Evolutionary conservation across 2,888 invertebrate genomes (phyloP).

Genomic region (Heteromurus nitidus): DNA sequence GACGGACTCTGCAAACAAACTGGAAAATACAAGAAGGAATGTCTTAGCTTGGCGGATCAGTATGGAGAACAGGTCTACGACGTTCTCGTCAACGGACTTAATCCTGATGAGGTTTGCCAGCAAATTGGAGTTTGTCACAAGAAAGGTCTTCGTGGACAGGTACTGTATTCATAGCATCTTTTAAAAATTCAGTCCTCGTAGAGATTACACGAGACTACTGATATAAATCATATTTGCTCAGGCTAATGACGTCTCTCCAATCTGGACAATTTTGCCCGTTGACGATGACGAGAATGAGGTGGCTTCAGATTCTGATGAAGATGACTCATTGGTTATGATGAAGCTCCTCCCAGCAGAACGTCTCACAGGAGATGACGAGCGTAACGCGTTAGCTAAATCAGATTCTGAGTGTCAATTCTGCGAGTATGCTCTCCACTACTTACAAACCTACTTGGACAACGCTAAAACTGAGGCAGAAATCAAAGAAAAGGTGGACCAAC

Average conservation of each 20-base stretch:
- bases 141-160: constrained; percentile 51
- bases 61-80: constrained; percentile 86
- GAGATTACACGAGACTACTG: not conserved
- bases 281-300: not conserved
- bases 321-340: constrained; percentile 43
- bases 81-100: constrained; percentile 82
- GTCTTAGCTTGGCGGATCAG: constrained; percentile 84
- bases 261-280: constrained; percentile 69
- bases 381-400: constrained; percentile 39
- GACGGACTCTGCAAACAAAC: constrained; percentile 88
- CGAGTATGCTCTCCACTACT: constrained; percentile 86
- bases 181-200: not conserved
- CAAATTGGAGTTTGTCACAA: constrained; percentile 82
- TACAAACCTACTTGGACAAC: constrained; percentile 84
- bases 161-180: constrained; percentile 16
- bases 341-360: constrained; percentile 66
- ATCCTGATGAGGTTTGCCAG: constrained; percentile 83
- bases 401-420: constrained; percentile 85
- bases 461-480: constrained; percentile 83
- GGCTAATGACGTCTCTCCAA: constrained; percentile 56
- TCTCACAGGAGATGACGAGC: constrained; percentile 72
- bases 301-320: constrained; percentile 13
- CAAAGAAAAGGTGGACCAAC: constrained; percentile 81
- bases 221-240: not conserved
- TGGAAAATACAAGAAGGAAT: constrained; percentile 84